phyloP scores from a whole-genome alignment of 2,888 invertebrate genomes.

The Macaria notata region DNA sequence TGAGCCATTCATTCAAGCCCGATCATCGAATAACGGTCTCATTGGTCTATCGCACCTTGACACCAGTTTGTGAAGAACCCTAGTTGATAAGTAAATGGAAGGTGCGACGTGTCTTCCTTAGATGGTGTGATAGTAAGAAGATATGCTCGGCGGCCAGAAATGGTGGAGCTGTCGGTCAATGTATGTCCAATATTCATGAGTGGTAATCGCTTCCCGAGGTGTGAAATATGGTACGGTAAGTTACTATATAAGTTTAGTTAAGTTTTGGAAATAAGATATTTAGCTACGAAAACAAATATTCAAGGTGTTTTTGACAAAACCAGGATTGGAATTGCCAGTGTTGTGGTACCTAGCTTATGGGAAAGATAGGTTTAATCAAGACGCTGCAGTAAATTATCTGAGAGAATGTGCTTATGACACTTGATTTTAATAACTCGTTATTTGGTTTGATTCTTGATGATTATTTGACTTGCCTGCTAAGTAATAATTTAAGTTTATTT shows the following conservation, averaged over 20 bases:
- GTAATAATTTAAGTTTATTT: no score
- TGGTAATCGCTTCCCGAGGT: constrained; percentile 24
- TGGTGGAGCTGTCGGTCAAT: constrained; percentile 4
- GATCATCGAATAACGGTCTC: constrained; percentile 71
- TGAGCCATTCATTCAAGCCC: constrained; percentile 71
- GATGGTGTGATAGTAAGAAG: constrained; percentile 22
- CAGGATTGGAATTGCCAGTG: no score
- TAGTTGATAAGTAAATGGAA: constrained; percentile 4
- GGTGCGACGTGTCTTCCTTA: constrained; percentile 7
- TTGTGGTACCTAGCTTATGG: no score
- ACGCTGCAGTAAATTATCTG: no score
- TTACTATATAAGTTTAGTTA: background rate
- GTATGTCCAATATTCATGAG: background rate
- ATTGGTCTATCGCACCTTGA: constrained; percentile 60
- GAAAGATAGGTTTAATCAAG: no score
- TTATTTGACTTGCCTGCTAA: no score
- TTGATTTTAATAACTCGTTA: no score
- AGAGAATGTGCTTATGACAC: no score
- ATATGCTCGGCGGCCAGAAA: constrained; percentile 10
- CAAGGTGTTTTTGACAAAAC: no score
- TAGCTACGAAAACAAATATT: no score
- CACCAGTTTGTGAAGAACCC: constrained; percentile 40
- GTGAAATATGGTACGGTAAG: background rate
- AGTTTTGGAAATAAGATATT: no score
- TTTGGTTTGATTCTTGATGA: no score